Evolutionary conservation across 2,797 vertebrate genomes (phyloP), one percentile per base, ranked within the genome.

Genomic region (Rhabdomys pumilio): DNA sequence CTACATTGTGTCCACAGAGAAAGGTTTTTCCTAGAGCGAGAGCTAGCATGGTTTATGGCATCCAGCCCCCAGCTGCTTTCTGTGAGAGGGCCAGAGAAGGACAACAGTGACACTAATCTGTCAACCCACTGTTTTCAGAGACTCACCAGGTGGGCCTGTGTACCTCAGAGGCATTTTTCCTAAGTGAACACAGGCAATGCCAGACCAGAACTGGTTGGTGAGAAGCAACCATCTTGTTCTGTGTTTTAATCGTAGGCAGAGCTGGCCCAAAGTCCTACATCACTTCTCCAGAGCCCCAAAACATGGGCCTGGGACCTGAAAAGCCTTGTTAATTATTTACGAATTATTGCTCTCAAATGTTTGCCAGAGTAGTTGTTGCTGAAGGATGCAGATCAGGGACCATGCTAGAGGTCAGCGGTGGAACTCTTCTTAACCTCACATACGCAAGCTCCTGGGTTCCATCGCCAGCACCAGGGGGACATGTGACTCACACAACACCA

Each of bases 181-280:
- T 34, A 86, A 91, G 50, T 4, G 13, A 87, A 95, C 38, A 84
- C 20, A 38, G 1, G 55, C 63, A 9, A 77, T 93, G 65, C 69
- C 59, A 89, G 57, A n/a, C 13, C 44, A 73, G 89, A 80, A 84
- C 19, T 67, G 24, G 44, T 34, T 84, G 81, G 44, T 81, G n/a
- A 93, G 55, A 94, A 63, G 63, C 75, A 95, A 31, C 53, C 34
- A 55, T 89, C 77, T 87, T 80, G 29, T 55, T 67, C 50, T 72
- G 31, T 81, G 34, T 79, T 61, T 57, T 53, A 19, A 73, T 5
- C 65, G 44, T 84, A 53, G 44, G 3, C 65, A 94, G 72, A 79
- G 41, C 55, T 86, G 65, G 20, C 61, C 72, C 41, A 20, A n/a
- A 73, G 47, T n/a, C 82, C 59, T 53, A 14, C 0, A 1, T 53